Evolutionary conservation across 2,888 invertebrate genomes (phyloP), one percentile per base, ranked within the genome.

Genomic region (Xestia sexstrigata): DNA sequence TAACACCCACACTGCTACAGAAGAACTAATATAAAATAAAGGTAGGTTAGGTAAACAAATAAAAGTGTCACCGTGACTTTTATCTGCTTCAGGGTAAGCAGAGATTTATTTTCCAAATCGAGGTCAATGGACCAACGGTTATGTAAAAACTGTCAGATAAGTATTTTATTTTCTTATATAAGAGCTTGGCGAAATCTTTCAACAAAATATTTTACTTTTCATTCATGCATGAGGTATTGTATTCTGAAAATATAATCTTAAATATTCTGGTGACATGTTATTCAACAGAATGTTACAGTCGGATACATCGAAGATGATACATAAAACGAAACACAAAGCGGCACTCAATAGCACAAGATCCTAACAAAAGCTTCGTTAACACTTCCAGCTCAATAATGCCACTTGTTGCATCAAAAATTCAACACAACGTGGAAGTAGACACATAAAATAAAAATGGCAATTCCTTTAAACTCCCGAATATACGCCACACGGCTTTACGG

Each of bases 391-490:
- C 86, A 74, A 81, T 80, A 81, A 82, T 85, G 65, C 70, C 74
- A 87, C 87, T 88, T 87, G 87, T 87, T 88, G 85, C 77, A 55
- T 85, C 71, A 85, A 85, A 78, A 84, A 81, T 72, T 82, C 74
- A 80, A 58, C 67, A 66, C 20, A 20, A 72, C 60, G 76, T 71
- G 65, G 49, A 55, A 68, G 66, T 26, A 76, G 65, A 76, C 47
- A 26, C 62, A 26, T 82, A 73, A 77, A 83, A 87, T 85, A 87
- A 87, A 83, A 82, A 87, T 77, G 69, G 72, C 76, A 78, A 87
- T 88, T 86, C 82, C 83, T 84, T 84, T 83, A 83, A 87, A 90
- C 74, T 82, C 79, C 83, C 82, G 74, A 90, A 89, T 82, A 87
- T 47, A 74, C 73, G 69, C 83, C 79, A 74, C 74, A 80, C 80